These are phyloP conservation scores for Cephalopachus bancanus DNA, from an alignment of 2,797 vertebrate genomes.

Conservation along the genomic window DNA sequence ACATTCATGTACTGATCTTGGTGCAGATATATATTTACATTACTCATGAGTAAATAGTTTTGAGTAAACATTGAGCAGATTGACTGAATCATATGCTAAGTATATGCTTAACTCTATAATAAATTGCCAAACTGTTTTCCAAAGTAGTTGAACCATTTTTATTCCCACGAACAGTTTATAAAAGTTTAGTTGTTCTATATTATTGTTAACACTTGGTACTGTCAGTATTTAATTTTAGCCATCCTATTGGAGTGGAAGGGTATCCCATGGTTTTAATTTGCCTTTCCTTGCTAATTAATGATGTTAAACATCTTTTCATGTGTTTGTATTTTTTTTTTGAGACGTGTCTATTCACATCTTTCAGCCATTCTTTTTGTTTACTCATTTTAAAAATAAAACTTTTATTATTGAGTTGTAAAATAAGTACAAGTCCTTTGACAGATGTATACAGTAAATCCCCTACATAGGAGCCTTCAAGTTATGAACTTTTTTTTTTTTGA, in stretches of 20 bases:
- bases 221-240: slow-evolving; percentile 34
- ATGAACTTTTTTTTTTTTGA: too few species aligned
- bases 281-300: neutral
- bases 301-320: neutral
- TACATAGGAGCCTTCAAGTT: too few species aligned
- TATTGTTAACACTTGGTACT: neutral
- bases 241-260: neutral
- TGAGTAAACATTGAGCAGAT: neutral
- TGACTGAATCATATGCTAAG: slow-evolving; percentile 19
- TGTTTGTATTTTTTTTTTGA: neutral
- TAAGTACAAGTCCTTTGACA: neutral
- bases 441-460: neutral
- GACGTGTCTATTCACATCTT: neutral
- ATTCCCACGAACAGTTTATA: neutral
- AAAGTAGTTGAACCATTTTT: slow-evolving; percentile 8
- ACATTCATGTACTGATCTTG: neutral
- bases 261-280: slow-evolving; percentile 41
- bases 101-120: slow-evolving; percentile 13
- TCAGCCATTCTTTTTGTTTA: neutral
- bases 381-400: neutral
- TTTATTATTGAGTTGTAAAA: slow-evolving; percentile 34
- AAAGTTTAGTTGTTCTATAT: neutral
- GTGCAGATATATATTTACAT: neutral
- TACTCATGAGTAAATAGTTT: neutral
- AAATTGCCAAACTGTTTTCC: slow-evolving; percentile 26